Percentiles rank a stretch among this genome's conserved stretches.
Evolutionary conservation across 2,888 invertebrate genomes (phyloP).

Genomic region (Caenorhabditis drosophilae): DNA sequence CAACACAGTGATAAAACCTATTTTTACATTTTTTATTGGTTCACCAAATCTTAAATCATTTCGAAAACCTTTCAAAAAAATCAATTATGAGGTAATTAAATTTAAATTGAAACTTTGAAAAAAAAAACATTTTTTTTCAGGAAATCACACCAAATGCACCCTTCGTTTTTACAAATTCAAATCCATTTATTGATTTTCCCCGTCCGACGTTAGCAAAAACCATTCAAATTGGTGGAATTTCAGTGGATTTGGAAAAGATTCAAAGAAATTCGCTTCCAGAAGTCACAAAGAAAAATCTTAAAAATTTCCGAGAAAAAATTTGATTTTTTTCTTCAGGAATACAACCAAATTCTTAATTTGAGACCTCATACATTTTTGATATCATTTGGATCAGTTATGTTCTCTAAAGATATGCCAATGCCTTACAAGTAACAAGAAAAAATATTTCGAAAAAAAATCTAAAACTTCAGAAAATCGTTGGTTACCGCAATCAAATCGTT

Average conservation of each 20-base stretch:
- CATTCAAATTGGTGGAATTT: slow-evolving; percentile 29
- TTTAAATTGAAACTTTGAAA: not conserved
- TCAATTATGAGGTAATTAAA: slow-evolving; percentile 4
- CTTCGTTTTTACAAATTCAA: slow-evolving; percentile 22
- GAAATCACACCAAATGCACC: slow-evolving; percentile 9
- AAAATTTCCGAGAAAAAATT: too few species aligned
- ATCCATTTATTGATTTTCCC: slow-evolving; percentile 30
- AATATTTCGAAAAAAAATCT: too few species aligned
- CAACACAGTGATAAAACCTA: slow-evolving; percentile 6
- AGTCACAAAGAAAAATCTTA: too few species aligned
- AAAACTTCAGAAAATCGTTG: slow-evolving; percentile 11
- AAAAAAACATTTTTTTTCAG: too few species aligned
- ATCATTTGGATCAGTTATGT: slow-evolving; percentile 27
- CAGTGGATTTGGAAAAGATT: too few species aligned
- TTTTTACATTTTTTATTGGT: not conserved
- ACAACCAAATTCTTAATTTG: slow-evolving; percentile 9
- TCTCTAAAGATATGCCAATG: slow-evolving; percentile 26
- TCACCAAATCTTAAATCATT: not conserved
- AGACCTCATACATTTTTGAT: slow-evolving; percentile 20
- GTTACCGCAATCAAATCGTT: slow-evolving; percentile 10
- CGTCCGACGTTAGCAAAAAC: slow-evolving; percentile 25
- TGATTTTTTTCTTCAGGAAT: too few species aligned
- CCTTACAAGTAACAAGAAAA: slow-evolving; percentile 13
- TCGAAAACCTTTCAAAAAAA: not conserved
- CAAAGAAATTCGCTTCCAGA: too few species aligned